Base-by-base conservation (phyloP, 2,888 invertebrate genomes). In the Zaprionus bogoriensis region DNA sequence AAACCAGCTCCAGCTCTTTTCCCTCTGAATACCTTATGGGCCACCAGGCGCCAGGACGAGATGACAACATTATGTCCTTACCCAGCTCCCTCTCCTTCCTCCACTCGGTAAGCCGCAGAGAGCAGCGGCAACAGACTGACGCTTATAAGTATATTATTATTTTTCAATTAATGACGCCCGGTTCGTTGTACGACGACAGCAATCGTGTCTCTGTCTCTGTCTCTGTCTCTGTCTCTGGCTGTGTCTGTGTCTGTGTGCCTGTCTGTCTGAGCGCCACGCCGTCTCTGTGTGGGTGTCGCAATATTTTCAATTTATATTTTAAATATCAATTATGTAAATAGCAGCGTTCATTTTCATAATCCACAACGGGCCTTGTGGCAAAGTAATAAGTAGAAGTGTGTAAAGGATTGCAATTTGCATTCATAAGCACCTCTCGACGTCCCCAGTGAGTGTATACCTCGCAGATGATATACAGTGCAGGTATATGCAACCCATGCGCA, bases 311-410 rank as follows among this genome's bases (percentile, higher is more conserved):
- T 70, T 67, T 68, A 50, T 70, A 86, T 85, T 80, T 87, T 74
- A 74, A 74, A 70, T 72, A 72, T 77, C 85, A 77, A 84, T 84
- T 84, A 84, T 84, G 85, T 62, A 87, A 81, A 87, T 87, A 48
- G 42, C 39, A 58, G 41, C 32, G 22, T 53, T 67, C 59, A 69
- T 87, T 66, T 74, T 80, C 66, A 77, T 87, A 84, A 84, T 75
- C 64, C 61, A 27, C 45, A 68, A 39, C 58, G 39, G 14, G 46
- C 10, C 4, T n/a, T 25, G 52, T 28, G 42, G 6, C 23, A 59
- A 59, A 25, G 64, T 59, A 82, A 53, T 57, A 58, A 64, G 52
- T 42, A 36, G 27, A 60, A 54, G 57, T 42, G 32, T 38, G 48
- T 44, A 52, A 52, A 47, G 41, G 25, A 53, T 30, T 47, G 41